A percentile compares a stretch with the other conserved stretches of the same genome.
Evolutionary conservation across 37 sponge, comb jelly and placozoan genomes (phyloP).

Genomic region (Agelas oroides): DNA sequence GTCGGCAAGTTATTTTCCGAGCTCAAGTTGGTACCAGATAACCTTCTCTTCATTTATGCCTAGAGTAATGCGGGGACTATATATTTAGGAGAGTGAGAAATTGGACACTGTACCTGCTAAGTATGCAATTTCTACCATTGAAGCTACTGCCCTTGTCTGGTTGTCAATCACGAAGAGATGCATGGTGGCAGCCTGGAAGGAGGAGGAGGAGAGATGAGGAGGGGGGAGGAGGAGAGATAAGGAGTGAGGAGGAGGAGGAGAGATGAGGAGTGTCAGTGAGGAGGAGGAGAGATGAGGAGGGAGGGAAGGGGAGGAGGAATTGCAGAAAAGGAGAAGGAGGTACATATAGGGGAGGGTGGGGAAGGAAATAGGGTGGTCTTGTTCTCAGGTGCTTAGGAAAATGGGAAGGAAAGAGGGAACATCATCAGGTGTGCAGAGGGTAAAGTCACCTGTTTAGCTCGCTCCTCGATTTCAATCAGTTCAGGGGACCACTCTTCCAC

Average conservation of each 20-base stretch:
- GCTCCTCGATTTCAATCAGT: slow-evolving; percentile 87
- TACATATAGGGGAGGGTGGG: too few relatives aligned
- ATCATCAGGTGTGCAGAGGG: too few relatives aligned
- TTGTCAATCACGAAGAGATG: slow-evolving; percentile 89
- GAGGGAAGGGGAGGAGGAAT: too few relatives aligned
- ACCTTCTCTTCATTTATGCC: too few relatives aligned
- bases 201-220: not conserved
- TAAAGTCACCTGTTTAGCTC: slow-evolving; percentile 78
- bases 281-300: not conserved
- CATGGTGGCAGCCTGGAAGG: slow-evolving; percentile 50
- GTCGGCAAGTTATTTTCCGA: too few relatives aligned
- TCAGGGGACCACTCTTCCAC: slow-evolving; percentile 93
- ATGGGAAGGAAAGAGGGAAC: too few relatives aligned
- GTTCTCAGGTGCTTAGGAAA: too few relatives aligned
- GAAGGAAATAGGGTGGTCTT: too few relatives aligned
- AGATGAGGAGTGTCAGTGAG: not conserved
- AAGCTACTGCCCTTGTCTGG: slow-evolving; percentile 86
- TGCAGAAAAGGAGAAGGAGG: too few relatives aligned
- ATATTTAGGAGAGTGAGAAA: too few relatives aligned
- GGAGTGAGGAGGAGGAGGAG: not conserved
- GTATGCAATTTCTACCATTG: slow-evolving; percentile 86
- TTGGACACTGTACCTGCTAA: slow-evolving; percentile 77
- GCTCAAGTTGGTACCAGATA: too few relatives aligned
- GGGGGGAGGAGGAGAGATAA: not conserved
- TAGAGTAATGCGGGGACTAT: too few relatives aligned